Evolutionary conservation across 1,140 invertebrate genomes (phyloP).

Genomic region (Drosophila novamexicana): DNA sequence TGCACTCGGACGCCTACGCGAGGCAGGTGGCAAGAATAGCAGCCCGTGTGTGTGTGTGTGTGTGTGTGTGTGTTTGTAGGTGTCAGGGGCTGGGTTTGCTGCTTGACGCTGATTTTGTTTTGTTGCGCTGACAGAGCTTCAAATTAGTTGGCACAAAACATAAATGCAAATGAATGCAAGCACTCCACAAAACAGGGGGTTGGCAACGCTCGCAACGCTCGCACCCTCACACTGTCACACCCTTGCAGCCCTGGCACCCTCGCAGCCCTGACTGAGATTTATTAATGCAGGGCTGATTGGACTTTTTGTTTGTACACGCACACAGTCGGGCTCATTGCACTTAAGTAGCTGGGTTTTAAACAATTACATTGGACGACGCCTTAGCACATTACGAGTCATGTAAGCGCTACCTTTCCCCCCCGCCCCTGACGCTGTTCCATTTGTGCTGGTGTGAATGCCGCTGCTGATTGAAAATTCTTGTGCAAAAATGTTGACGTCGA

Average conservation of each 20-base stretch:
- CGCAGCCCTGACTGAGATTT: constrained; percentile 36
- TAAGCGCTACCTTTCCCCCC: constrained; percentile 19
- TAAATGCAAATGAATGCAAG: constrained; percentile 79
- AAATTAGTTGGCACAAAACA: constrained; percentile 82
- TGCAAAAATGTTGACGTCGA: constrained; percentile 81
- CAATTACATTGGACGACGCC: constrained; percentile 80
- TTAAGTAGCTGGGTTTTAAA: constrained; percentile 79
- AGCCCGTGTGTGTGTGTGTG: constrained; percentile 1
- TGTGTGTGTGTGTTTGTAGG: constrained; percentile 5
- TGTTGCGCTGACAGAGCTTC: constrained; percentile 63
- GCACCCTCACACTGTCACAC: neutral
- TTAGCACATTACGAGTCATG: constrained; percentile 65
- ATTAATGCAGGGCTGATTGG: constrained; percentile 80
- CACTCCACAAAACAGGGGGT: constrained; percentile 27
- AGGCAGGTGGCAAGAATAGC: constrained; percentile 20
- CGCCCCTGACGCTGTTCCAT: neutral
- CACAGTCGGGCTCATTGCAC: constrained; percentile 41
- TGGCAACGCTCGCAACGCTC: neutral
- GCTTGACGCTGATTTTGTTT: constrained; percentile 78
- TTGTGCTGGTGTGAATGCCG: constrained; percentile 46
- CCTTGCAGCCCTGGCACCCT: no score
- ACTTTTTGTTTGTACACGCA: constrained; percentile 69
- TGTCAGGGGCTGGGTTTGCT: constrained; percentile 11
- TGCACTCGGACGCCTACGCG: constrained; percentile 60
- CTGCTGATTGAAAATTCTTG: constrained; percentile 80